Conservation (phyloP, 2,113 vertebrate species). For the Bolborhynchus lineola region DNA sequence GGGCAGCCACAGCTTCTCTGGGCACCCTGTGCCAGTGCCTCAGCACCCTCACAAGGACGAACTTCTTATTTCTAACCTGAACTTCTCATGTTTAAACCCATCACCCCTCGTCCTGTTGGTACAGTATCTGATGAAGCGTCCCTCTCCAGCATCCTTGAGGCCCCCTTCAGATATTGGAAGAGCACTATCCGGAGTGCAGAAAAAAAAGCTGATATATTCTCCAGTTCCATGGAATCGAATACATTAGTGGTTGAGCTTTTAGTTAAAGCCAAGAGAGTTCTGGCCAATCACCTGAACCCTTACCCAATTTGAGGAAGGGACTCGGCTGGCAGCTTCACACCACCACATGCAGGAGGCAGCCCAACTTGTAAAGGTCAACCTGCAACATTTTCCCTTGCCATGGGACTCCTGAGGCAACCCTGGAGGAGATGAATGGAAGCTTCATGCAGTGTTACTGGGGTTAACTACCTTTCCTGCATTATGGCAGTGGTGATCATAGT, state of each 20-base stretch:
- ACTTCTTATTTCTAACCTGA: not conserved
- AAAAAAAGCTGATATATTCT: not conserved
- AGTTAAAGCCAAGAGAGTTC: not conserved
- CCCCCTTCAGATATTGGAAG: not conserved
- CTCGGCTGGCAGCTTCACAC: not conserved
- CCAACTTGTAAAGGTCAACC: rapidly evolving
- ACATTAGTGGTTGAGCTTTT: not conserved
- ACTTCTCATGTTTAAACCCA: not conserved
- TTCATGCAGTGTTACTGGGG: not conserved
- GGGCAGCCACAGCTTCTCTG: not conserved
- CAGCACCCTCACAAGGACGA: not conserved
- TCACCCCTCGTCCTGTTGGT: not conserved
- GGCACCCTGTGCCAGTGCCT: not conserved
- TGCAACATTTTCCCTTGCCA: not conserved
- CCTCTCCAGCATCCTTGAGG: not conserved
- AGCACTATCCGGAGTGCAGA: not conserved
- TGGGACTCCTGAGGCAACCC: not conserved
- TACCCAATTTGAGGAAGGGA: not conserved
- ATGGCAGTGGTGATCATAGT: not conserved
- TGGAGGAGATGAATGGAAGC: not conserved
- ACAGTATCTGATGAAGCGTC: not conserved
- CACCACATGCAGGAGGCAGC: not conserved
- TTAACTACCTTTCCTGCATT: not conserved
- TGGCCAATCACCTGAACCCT: not conserved
- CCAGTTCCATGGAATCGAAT: not conserved